A percentile compares a stretch with the other conserved stretches of the same genome.
phyloP scores from a whole-genome alignment of 2,797 vertebrate genomes.

The Lophura swinhoii region DNA sequence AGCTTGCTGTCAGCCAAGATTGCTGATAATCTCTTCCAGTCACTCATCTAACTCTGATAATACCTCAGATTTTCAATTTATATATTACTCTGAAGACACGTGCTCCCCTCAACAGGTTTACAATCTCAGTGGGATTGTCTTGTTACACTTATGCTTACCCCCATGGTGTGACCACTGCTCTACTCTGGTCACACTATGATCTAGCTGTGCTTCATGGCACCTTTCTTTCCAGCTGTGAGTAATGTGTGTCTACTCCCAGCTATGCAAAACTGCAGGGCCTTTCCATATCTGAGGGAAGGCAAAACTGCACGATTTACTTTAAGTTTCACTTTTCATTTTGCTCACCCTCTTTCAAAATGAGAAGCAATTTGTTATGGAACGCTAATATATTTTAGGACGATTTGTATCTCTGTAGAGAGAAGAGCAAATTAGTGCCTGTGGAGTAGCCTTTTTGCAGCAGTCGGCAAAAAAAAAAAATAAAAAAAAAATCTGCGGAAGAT shows the following conservation, averaged over 20 bases:
- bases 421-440: neutral
- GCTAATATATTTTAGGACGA: neutral
- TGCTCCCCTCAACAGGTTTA: neutral
- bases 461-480: neutral
- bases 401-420: neutral
- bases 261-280: neutral
- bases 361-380: neutral
- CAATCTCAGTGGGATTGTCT: neutral
- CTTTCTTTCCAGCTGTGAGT: neutral
- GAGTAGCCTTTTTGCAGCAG: neutral
- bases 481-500: neutral
- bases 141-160: neutral
- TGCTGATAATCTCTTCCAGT: neutral
- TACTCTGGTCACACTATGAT: neutral
- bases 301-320: neutral
- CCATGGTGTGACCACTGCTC: fast-evolving
- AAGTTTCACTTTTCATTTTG: neutral
- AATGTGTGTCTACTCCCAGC: neutral
- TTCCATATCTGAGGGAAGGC: neutral
- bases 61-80: neutral
- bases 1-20: neutral
- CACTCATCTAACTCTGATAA: neutral
- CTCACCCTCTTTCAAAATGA: neutral
- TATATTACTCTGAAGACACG: neutral
- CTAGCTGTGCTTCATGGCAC: neutral